These are phyloP conservation scores for Syrmaticus mikado DNA, from an alignment of 2,113 vertebrate genomes.

Conservation along the genomic window DNA sequence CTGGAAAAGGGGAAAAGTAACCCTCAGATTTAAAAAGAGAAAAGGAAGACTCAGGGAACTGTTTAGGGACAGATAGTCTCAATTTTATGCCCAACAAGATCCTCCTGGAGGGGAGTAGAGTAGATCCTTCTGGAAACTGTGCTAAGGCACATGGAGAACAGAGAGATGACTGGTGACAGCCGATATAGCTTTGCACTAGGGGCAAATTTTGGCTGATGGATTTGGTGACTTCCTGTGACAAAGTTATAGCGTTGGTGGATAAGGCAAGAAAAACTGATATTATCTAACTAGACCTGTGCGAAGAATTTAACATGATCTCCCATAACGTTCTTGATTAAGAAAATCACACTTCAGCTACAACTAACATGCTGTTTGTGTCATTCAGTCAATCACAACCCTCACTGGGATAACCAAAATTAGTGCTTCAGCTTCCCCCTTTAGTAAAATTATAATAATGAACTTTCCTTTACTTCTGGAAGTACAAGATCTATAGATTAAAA, in stretches of 20 bases:
- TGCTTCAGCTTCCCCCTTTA: not conserved
- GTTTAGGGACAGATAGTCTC: too few relatives aligned
- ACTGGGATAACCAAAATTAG: not conserved
- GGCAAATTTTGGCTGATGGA: not conserved
- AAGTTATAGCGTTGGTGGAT: not conserved
- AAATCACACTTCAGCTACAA: not conserved
- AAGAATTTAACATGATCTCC: too few relatives aligned
- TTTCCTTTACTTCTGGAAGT: not conserved
- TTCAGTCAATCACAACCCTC: not conserved
- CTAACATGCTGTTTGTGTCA: not conserved
- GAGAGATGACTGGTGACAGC: not conserved
- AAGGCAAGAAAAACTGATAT: too few relatives aligned
- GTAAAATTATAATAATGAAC: not conserved
- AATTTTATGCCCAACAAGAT: too few relatives aligned
- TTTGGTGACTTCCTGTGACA: not conserved
- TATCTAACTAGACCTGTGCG: too few relatives aligned
- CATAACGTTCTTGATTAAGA: not conserved
- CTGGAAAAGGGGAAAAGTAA: too few relatives aligned
- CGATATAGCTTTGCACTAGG: not conserved
- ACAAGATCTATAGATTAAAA: slow-evolving; percentile 8
- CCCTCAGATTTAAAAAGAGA: too few relatives aligned
- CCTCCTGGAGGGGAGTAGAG: too few relatives aligned
- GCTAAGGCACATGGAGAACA: too few relatives aligned
- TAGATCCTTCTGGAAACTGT: too few relatives aligned
- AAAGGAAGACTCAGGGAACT: too few relatives aligned